Conservation (phyloP, 2,797 vertebrate species). For the Syndactyla subalaris region DNA sequence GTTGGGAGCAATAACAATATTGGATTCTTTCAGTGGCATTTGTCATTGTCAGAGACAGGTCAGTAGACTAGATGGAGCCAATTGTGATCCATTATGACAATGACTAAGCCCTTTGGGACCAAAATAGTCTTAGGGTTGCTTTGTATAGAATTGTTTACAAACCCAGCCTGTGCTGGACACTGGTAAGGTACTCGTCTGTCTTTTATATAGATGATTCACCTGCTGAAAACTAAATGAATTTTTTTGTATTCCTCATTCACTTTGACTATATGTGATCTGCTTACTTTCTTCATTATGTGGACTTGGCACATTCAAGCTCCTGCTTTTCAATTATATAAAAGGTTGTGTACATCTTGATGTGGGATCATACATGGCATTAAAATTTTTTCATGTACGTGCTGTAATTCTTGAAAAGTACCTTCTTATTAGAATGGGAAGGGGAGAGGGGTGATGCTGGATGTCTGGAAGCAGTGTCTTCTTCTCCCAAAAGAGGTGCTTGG, state of each 20-base stretch:
- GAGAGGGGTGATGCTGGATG: neutral
- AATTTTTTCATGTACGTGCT: neutral
- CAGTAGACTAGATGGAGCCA: constrained; percentile 50
- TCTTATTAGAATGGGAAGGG: neutral
- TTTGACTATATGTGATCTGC: fast-evolving
- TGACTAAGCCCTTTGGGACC: neutral
- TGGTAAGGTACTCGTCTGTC: neutral
- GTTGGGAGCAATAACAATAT: constrained; percentile 6
- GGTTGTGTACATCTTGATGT: neutral
- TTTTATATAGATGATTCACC: neutral
- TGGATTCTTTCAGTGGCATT: constrained; percentile 19
- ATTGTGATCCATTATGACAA: constrained; percentile 31
- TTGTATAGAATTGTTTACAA: neutral
- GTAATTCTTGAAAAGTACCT: neutral
- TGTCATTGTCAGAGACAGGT: constrained; percentile 39
- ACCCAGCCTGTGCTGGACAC: neutral
- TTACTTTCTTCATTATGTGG: neutral
- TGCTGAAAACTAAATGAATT: neutral
- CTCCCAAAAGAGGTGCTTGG: neutral
- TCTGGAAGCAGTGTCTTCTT: neutral
- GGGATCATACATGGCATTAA: neutral
- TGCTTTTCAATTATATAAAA: neutral
- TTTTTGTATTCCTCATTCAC: neutral
- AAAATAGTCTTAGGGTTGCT: neutral
- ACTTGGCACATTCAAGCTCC: neutral